These are phyloP conservation scores for Pogonus chalceus DNA, from an alignment of 1,140 invertebrate genomes.

Conservation along the genomic window DNA sequence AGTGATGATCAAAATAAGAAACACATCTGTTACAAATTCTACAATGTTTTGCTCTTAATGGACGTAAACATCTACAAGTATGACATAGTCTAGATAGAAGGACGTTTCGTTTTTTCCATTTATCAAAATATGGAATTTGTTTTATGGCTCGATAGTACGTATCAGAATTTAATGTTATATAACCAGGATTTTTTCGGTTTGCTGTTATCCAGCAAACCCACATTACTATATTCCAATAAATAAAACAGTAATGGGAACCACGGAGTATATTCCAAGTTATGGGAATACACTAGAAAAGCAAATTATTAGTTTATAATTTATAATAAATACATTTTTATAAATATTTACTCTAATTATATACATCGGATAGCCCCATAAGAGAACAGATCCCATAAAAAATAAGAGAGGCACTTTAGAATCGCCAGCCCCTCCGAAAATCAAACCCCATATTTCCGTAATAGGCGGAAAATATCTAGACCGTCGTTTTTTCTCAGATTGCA, in stretches of 20 bases:
- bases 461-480: slow-evolving; percentile 76
- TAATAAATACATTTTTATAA: neutral
- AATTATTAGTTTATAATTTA: slow-evolving; percentile 3
- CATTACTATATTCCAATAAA: slow-evolving; percentile 83
- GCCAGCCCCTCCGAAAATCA: slow-evolving; percentile 80
- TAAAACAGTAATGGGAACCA: slow-evolving; percentile 78
- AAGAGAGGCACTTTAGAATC: slow-evolving; percentile 80
- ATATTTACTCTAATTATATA: slow-evolving; percentile 68
- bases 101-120: slow-evolving; percentile 78
- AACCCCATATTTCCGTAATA: slow-evolving; percentile 77
- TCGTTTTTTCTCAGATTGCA: slow-evolving; percentile 70
- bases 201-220: slow-evolving; percentile 87
- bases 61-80: slow-evolving; percentile 77
- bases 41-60: slow-evolving; percentile 83
- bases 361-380: slow-evolving; percentile 89
- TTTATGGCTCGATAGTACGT: slow-evolving; percentile 82
- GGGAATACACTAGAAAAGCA: slow-evolving; percentile 60
- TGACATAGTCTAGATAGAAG: slow-evolving; percentile 80
- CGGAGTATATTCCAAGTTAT: slow-evolving; percentile 82
- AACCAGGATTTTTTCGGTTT: slow-evolving; percentile 79
- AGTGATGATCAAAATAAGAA: slow-evolving; percentile 89
- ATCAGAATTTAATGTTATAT: slow-evolving; percentile 77
- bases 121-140: slow-evolving; percentile 80
- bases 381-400: slow-evolving; percentile 73
- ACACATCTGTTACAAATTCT: slow-evolving; percentile 86